phyloP scores from a whole-genome alignment of 2,113 vertebrate genomes.

The Oceanites oceanicus region DNA sequence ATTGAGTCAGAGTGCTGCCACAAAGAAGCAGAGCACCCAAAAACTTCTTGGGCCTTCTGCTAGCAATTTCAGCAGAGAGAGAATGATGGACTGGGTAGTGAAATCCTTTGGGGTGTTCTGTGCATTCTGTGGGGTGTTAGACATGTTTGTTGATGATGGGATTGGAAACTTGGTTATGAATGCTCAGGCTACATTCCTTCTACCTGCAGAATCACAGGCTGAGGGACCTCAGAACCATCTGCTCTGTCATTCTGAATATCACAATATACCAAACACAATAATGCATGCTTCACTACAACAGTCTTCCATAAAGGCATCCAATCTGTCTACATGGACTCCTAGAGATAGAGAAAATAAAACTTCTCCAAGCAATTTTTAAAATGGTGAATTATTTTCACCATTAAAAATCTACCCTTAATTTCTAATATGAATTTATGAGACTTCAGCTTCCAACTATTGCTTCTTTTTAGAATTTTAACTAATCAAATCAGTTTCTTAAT shows the following conservation, averaged over 20 bases:
- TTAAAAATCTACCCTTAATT: background rate
- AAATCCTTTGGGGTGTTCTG: background rate
- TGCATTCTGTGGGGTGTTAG: background rate
- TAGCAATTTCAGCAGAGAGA: background rate
- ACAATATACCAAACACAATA: background rate
- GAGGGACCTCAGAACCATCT: background rate
- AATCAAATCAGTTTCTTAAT: background rate
- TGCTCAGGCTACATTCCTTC: background rate
- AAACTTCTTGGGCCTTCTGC: background rate
- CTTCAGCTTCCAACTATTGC: background rate
- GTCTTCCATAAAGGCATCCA: background rate
- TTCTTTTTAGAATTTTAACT: background rate
- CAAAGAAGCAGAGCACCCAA: background rate
- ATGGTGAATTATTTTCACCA: background rate
- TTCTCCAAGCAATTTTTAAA: background rate
- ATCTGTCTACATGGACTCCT: background rate
- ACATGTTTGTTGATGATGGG: background rate
- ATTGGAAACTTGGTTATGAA: background rate
- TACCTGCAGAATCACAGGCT: background rate
- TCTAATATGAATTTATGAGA: background rate
- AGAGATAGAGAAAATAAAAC: background rate
- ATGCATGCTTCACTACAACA: background rate
- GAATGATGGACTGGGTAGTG: background rate
- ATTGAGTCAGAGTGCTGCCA: background rate
- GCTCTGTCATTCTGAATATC: background rate